Percentiles rank a stretch among this genome's conserved stretches.
These are phyloP conservation scores for Semicossyphus pulcher DNA, from an alignment of 2,113 vertebrate species.

Conservation along the genomic window DNA sequence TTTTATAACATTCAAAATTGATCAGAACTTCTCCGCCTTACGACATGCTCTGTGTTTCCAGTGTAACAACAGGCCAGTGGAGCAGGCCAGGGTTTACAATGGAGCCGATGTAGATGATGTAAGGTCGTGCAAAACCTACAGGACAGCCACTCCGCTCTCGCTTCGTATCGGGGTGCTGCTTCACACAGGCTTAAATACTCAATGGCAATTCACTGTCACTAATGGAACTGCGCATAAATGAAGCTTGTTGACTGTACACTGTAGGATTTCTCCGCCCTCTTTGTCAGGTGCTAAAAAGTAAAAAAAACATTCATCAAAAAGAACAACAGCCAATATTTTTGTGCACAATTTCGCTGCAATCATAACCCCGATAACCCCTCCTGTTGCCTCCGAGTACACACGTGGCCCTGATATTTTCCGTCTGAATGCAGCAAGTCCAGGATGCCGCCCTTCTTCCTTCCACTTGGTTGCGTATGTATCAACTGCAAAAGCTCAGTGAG, in stretches of 20 bases:
- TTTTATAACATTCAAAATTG: neutral
- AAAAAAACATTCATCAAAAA: no score
- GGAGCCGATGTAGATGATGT: conserved; percentile 62
- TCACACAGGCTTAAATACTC: neutral
- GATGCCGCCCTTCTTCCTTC: conserved; percentile 27
- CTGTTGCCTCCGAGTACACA: conserved; percentile 12
- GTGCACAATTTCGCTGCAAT: conserved; percentile 8
- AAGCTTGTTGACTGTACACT: no score
- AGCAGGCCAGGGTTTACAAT: conserved; percentile 6
- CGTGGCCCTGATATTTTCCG: conserved; percentile 33
- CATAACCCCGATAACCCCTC: conserved; percentile 30
- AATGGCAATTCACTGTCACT: neutral
- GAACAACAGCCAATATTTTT: no score
- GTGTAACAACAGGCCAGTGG: conserved; percentile 36
- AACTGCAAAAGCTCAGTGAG: conserved; percentile 33
- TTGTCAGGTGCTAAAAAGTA: no score
- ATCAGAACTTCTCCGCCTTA: conserved; percentile 22
- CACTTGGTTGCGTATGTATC: conserved; percentile 40
- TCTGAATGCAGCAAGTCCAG: conserved; percentile 30
- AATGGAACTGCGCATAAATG: neutral
- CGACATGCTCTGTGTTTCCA: conserved; percentile 11
- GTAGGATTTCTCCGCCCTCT: no score
- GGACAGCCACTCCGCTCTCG: neutral
- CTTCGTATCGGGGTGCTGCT: neutral
- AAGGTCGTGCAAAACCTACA: conserved; percentile 62